These are phyloP conservation scores for Agonopterix alstromeriana DNA, from an alignment of 2,888 invertebrate species.

Conservation along the genomic window DNA sequence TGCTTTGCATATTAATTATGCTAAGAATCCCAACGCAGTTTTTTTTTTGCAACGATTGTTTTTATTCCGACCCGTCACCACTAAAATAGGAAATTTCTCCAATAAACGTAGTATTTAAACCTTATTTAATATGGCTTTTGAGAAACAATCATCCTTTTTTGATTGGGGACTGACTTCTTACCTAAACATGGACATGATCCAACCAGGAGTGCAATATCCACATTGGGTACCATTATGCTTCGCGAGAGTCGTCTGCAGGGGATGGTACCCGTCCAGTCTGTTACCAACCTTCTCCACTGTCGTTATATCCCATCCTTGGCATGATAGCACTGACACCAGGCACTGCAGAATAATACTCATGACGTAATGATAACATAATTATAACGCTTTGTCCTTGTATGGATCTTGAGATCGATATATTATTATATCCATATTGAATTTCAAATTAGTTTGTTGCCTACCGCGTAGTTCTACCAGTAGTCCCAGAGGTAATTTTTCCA, in stretches of 20 bases:
- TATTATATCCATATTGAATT: too few species aligned
- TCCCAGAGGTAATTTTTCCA: too few species aligned
- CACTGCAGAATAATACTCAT: neutral
- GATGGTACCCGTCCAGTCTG: conserved; percentile 78
- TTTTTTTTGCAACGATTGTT: neutral
- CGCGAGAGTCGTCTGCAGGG: conserved; percentile 77
- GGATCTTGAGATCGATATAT: too few species aligned
- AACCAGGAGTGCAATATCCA: conserved; percentile 84
- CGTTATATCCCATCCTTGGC: conserved; percentile 79
- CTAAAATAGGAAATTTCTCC: neutral
- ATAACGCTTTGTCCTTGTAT: too few species aligned
- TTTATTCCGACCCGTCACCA: neutral
- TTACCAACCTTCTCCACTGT: conserved; percentile 84
- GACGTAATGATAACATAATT: neutral
- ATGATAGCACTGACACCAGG: conserved; percentile 56
- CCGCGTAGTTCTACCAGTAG: too few species aligned
- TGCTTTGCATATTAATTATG: too few species aligned
- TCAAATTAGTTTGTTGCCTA: too few species aligned
- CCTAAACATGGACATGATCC: conserved; percentile 85
- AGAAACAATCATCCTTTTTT: neutral
- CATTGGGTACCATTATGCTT: conserved; percentile 81
- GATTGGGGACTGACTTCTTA: conserved; percentile 17
- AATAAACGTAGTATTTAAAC: neutral
- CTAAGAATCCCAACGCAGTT: too few species aligned
- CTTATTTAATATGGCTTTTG: neutral